A percentile compares a stretch with the other conserved stretches of the same genome.
phyloP scores from a whole-genome alignment of 2,797 vertebrate genomes.

The Chiloscyllium punctatum region DNA sequence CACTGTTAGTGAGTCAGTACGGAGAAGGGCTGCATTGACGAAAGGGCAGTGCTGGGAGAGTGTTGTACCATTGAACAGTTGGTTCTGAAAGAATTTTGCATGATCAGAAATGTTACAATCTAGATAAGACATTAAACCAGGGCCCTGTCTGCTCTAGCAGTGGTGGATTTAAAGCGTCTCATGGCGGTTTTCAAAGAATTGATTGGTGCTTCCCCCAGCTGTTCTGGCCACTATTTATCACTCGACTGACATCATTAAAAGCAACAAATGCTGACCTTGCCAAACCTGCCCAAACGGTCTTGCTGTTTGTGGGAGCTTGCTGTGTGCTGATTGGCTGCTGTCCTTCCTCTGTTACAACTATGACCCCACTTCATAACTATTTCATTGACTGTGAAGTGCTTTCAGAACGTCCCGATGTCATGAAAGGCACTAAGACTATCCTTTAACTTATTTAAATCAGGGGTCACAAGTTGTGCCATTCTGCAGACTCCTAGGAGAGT shows the following conservation, averaged over 20 bases:
- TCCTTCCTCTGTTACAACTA: background rate
- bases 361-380: background rate
- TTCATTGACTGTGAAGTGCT: background rate
- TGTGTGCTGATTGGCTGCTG: background rate
- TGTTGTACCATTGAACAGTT: background rate
- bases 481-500: background rate
- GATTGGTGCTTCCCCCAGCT: background rate
- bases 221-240: background rate
- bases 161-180: background rate
- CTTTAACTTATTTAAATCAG: background rate
- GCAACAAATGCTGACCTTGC: too few species aligned
- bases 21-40: background rate
- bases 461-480: background rate
- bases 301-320: background rate
- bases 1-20: background rate
- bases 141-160: background rate
- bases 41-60: background rate
- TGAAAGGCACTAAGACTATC: background rate
- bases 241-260: background rate
- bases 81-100: background rate
- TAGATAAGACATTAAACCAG: background rate
- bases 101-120: background rate
- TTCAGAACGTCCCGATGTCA: background rate
- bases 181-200: background rate
- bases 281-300: background rate